phyloP scores from a whole-genome alignment of 2,888 invertebrate species.

The Rhimphoctona megacephalus region DNA sequence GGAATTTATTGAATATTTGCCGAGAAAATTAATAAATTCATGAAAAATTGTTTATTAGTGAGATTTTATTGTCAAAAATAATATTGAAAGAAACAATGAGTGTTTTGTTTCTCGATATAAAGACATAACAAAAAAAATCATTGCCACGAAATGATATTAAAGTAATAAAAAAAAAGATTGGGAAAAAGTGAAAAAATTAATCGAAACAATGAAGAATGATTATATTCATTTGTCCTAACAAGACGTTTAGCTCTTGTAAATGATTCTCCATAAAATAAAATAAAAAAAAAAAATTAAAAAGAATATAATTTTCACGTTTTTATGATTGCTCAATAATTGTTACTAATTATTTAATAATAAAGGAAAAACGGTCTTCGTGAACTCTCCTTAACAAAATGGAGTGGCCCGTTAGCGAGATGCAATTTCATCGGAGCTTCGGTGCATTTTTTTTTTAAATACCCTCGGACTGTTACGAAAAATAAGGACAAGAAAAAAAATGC shows the following conservation, averaged over 20 bases:
- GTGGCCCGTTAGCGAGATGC: constrained; percentile 7
- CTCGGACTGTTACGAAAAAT: constrained; percentile 2
- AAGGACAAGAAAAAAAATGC: not conserved
- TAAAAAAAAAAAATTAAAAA: not conserved
- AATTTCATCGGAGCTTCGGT: not conserved
- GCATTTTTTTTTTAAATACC: not conserved
- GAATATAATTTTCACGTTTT: too few relatives aligned
- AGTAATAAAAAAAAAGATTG: not conserved
- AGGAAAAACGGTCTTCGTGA: not conserved
- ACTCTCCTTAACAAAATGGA: not conserved
- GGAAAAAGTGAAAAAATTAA: not conserved
- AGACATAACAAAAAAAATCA: not conserved
- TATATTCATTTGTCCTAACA: not conserved
- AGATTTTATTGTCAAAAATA: not conserved
- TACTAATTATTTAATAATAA: not conserved
- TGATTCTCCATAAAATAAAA: not conserved
- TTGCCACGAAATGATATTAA: not conserved
- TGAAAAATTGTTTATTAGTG: not conserved
- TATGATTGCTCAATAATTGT: not conserved
- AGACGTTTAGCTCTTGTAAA: not conserved
- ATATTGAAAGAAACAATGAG: not conserved
- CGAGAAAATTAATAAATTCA: not conserved
- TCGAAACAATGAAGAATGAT: not conserved
- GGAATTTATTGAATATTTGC: not conserved
- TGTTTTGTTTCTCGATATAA: not conserved